Evolutionary conservation across 92 coral and sea anemone genomes (phyloP), one percentile per base, ranked within the genome.

Genomic region (Siderastrea radians): DNA sequence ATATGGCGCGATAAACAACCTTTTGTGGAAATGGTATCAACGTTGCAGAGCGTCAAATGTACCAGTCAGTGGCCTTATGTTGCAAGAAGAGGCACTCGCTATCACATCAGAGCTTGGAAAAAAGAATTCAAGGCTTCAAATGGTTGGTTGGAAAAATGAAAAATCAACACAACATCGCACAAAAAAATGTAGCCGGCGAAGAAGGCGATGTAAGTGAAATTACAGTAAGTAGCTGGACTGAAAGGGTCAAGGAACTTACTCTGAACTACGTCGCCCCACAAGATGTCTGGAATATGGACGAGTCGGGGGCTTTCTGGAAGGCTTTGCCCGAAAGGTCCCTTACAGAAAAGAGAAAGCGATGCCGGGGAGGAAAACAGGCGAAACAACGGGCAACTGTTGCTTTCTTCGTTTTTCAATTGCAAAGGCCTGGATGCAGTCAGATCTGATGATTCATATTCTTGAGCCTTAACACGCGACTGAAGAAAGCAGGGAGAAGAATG

Each of bases 231-330:
- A 87, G 91, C 75, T 91, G 91, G 91, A 63, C 62, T 3, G 94
- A 91, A 46, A 72, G 62, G 6, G 74, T 72, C 15, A 81, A 68
- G 15, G 66, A 58, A 43, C 66, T 76, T 4, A 57, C 52, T 45
- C 44, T 54, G 58, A 85, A 88, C 17, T 82, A n/a, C n/a, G n/a
- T 45, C 63, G 81, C 67, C 10, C 80, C 88, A 7, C 74, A 55
- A 50, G 75, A 90, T 45, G 54, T 84, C 3, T 90, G 92, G 92
- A 88, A 88, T 45, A 43, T 68, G 82, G 93, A 90, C 65, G 90
- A 90, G 26, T 84, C 93, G 1, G 93, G 93, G 14, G 5, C 63
- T 26, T 63, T 90, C 9, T 90, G 89, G 79, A 59, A 55, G 53
- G 91, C 85, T 15, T 48, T 91, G 43, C 94, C 91, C 13, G 77